Base-by-base conservation (phyloP, 2,113 vertebrate genomes). In the Gulo gulo region DNA sequence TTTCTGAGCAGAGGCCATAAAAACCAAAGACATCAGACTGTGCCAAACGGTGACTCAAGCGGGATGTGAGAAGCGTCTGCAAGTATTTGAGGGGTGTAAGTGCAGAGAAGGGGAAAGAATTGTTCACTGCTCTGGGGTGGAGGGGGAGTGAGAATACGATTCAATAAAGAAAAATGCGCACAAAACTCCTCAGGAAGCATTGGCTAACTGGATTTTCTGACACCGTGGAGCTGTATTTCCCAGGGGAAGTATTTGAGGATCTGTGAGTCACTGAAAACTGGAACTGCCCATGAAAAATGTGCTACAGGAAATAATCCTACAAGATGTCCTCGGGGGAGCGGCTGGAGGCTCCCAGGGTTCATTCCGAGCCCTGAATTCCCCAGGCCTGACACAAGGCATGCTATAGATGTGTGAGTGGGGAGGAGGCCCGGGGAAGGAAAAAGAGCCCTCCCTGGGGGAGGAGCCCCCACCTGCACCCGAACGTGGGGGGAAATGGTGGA, bases 11-110 rank as follows among this genome's bases (percentile, higher is more conserved):
- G 74, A 96, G 76, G 84, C 88, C 93, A 96, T 97, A 98, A 98
- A 97, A 97, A 69, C 79, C 52, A 20, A 97, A 96, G 95, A 87
- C 92, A 34, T 0, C 6, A 36, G 80, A 36, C 84, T 20, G 20
- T 91, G 95, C 98, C 98, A 98, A 95, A 65, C 4, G 0, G 94
- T 98, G 98, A 98, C 98, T 98, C 98, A 98, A 50, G 94, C 9
- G 79, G 97, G 96, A 83, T 97, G 78, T 98, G 98, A 98, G 97
- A 95, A 52, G 94, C 11, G 79, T 65, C 95, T 97, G 61, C 83
- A 97, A 98, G 94, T 55, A 97, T 97, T 89, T 91, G 61, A 79
- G 93, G 96, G 97, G 98, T 95, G 98, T 95, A 86, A 94, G 88
- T n/a, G 0, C 39, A 57, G 74, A 80, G 88, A 67, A 67, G 45